Base-by-base conservation (phyloP, 2,113 vertebrate species). In the Lipophrys pholis region DNA sequence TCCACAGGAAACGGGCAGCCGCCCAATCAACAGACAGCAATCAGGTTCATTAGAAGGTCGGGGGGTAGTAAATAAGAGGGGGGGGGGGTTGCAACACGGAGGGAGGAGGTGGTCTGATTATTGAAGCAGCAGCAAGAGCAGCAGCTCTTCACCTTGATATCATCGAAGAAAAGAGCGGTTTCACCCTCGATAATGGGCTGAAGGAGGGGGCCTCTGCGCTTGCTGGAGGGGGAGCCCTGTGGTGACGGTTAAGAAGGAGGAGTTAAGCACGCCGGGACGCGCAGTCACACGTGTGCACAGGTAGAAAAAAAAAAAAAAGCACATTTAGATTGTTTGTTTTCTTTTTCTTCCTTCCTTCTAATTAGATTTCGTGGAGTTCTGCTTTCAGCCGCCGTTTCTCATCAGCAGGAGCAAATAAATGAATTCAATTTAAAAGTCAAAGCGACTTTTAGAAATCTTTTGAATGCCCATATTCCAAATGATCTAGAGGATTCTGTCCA, bases 101-200 rank as follows among this genome's bases (percentile, higher is more conserved):
- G 54, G 46, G 36, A 48, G 59, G 63, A 42, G 15, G 9, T 54
- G 39, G 68, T 5, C 92, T 89, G 93, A 90, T 93, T 84, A 82
- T 80, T 86, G 87, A 83, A 80, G 93, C 92, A 86, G 69, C 79
- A 64, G 78, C 69, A 81, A 64, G 78, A 80, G 78, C 69, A 81
- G 67, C 80, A 80, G 92, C 90, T 92, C 93, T 93, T 98, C 94
- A 98, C 96, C 96, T 98, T 96, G 92, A 95, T 95, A 82, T 99
- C 96, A 90, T 98, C 97, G 95, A 98, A 97, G 96, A 98, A 99
- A 86, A 97, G 97, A 77, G 97, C 96, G 51, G 98, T 98, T 94
- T 96, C 97, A 6, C 97, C 98, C 94, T 99, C 98, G 90, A 99
- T 99, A 93, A 99, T 99, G 86, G 98, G 98, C 94, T 98, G 97